A percentile compares a stretch with the other conserved stretches of the same genome.
phyloP scores from a whole-genome alignment of 2,113 vertebrate species.

The Zapornia atra region DNA sequence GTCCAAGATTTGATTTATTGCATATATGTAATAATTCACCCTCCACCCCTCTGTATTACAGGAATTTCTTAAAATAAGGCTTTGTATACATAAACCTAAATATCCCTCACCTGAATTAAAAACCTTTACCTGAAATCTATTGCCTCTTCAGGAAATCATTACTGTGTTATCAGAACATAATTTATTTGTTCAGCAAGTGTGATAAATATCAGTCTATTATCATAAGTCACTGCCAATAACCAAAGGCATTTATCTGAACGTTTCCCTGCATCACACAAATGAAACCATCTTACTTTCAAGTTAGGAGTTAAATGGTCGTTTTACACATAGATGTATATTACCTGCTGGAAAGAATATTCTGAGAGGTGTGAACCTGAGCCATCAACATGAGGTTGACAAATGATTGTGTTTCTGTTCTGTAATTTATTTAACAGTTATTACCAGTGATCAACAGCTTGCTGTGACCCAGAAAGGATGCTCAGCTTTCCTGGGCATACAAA shows the following conservation, averaged over 20 bases:
- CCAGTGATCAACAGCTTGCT: background rate
- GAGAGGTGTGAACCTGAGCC: background rate
- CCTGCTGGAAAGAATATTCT: background rate
- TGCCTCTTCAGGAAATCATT: background rate
- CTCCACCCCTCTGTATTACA: background rate
- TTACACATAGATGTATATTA: background rate
- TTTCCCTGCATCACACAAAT: background rate
- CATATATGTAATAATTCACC: background rate
- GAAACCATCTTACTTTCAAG: accelerated
- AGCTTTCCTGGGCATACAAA: background rate
- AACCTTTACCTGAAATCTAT: background rate
- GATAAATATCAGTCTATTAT: background rate
- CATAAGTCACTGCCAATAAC: background rate
- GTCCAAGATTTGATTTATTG: background rate
- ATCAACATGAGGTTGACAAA: background rate
- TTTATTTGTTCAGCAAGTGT: background rate
- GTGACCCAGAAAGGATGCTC: background rate
- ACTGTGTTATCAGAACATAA: background rate
- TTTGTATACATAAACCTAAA: background rate
- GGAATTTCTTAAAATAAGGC: background rate
- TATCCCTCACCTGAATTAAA: background rate
- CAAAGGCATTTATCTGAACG: background rate
- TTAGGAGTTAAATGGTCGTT: background rate
- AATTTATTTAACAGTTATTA: background rate
- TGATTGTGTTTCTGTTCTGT: background rate